These are phyloP conservation scores for Amia ocellicauda DNA, from an alignment of 2,113 vertebrate genomes.

Conservation along the genomic window DNA sequence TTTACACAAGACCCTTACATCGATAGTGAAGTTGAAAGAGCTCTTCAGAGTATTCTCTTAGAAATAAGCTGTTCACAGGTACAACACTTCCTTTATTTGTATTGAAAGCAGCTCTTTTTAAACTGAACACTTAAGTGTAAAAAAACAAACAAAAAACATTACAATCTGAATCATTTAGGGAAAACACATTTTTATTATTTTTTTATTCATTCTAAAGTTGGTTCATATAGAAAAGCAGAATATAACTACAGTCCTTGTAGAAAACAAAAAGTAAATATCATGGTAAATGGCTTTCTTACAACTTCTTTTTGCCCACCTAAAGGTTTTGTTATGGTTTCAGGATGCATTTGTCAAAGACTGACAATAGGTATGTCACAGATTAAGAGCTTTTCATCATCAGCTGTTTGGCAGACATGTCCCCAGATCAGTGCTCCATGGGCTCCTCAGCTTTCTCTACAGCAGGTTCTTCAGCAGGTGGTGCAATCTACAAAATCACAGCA, in stretches of 20 bases:
- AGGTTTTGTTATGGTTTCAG: neutral
- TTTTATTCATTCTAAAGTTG: neutral
- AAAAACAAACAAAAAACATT: neutral
- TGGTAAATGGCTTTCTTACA: neutral
- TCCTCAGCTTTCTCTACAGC: slow-evolving; percentile 70
- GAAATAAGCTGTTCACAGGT: neutral
- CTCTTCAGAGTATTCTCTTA: neutral
- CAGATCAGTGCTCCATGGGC: slow-evolving; percentile 73
- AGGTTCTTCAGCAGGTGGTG: slow-evolving; percentile 62
- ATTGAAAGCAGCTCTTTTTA: slow-evolving; percentile 1
- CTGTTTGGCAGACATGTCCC: neutral
- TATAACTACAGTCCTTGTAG: neutral
- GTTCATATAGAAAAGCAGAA: slow-evolving; percentile 4
- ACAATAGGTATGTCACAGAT: neutral
- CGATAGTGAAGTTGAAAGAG: neutral
- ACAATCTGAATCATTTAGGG: neutral
- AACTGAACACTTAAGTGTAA: neutral
- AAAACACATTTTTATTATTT: neutral
- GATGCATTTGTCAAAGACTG: neutral
- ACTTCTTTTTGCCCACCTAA: neutral
- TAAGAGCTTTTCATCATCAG: neutral
- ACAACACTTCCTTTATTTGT: neutral
- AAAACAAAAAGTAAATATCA: neutral
- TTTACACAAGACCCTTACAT: neutral
- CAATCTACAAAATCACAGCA: slow-evolving; percentile 41